phyloP scores from a whole-genome alignment of 2,888 invertebrate species.

The Fragum fragum region DNA sequence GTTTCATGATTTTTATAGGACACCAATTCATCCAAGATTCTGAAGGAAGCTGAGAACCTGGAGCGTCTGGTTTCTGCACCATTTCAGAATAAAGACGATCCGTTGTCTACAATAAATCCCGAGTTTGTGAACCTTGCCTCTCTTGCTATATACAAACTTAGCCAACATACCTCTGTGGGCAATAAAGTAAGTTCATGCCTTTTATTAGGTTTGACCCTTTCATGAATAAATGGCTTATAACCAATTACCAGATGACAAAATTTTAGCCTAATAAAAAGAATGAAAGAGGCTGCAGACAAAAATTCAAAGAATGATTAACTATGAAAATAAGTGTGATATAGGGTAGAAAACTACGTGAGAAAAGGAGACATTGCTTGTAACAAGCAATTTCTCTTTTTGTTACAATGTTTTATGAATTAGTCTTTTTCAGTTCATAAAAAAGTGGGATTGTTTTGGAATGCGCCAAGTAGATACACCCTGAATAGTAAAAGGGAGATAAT shows the following conservation, averaged over 20 bases:
- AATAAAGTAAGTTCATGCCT: conserved; percentile 45
- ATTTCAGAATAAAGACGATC: conserved; percentile 55
- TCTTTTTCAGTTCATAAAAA: too few relatives aligned
- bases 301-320: too few relatives aligned
- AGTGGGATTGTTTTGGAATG: too few relatives aligned
- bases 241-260: too few relatives aligned
- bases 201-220: not conserved
- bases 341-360: too few relatives aligned
- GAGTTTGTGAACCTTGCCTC: conserved; percentile 69
- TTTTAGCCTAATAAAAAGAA: too few relatives aligned
- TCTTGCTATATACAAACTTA: conserved; percentile 54
- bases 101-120: conserved; percentile 54
- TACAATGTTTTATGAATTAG: not conserved
- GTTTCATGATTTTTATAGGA: conserved; percentile 41
- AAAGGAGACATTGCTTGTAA: too few relatives aligned
- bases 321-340: too few relatives aligned
- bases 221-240: not conserved
- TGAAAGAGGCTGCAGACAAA: too few relatives aligned
- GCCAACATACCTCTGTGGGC: conserved; percentile 51
- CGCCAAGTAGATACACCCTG: too few relatives aligned
- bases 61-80: conserved; percentile 60
- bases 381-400: too few relatives aligned
- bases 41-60: conserved; percentile 59
- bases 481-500: too few relatives aligned
- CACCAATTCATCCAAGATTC: conserved; percentile 62